Conservation (phyloP, 2,888 invertebrate species). For the Eristalis pertinax region DNA sequence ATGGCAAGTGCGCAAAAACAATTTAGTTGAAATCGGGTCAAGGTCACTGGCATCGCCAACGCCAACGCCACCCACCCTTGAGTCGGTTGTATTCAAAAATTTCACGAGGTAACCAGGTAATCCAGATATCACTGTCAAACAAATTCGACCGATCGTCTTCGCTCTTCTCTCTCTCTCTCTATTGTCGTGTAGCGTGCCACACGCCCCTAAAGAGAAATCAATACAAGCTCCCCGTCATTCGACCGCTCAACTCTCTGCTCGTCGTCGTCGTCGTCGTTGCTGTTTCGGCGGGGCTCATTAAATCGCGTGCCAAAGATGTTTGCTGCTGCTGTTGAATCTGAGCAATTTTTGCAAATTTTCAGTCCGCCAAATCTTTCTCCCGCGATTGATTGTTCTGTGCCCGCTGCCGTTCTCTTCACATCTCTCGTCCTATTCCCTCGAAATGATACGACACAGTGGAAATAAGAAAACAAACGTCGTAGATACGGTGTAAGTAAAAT, state of each 20-base stretch:
- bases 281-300: slow-evolving; percentile 50
- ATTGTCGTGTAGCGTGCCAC: slow-evolving; percentile 26
- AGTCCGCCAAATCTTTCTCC: too few relatives aligned
- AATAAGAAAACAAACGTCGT: neutral
- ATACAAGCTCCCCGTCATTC: slow-evolving; percentile 32
- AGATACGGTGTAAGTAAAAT: slow-evolving; percentile 49
- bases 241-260: slow-evolving; percentile 32
- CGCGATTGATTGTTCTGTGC: neutral
- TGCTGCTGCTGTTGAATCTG: neutral
- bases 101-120: slow-evolving; percentile 63
- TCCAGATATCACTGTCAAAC: slow-evolving; percentile 69
- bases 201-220: slow-evolving; percentile 61
- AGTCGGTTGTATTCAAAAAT: slow-evolving; percentile 19
- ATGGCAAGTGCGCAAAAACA: slow-evolving; percentile 13
- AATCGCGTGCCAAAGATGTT: slow-evolving; percentile 53
- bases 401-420: neutral
- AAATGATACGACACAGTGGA: neutral
- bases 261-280: neutral
- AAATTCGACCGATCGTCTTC: slow-evolving; percentile 45
- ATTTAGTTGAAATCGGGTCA: slow-evolving; percentile 44
- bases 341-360: neutral
- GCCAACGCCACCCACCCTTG: slow-evolving; percentile 1
- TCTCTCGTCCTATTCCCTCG: neutral
- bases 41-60: slow-evolving; percentile 52
- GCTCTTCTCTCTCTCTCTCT: neutral